Base-by-base conservation (phyloP, 2,113 vertebrate genomes). In the Bungarus multicinctus region DNA sequence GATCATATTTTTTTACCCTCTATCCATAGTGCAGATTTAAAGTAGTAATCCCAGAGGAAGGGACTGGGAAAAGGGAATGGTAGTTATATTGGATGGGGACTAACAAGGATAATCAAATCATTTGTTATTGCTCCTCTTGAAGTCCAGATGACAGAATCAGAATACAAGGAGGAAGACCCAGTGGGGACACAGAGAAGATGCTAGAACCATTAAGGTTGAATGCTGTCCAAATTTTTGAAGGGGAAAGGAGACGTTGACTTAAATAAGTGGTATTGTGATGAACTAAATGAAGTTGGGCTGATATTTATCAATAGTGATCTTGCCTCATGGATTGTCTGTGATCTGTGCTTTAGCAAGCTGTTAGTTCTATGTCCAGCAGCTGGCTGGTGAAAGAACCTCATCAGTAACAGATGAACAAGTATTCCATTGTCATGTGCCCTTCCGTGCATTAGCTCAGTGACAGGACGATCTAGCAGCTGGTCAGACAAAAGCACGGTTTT, bases 401-500 rank as follows among this genome's bases (percentile, higher is more conserved):
- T 94, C 91, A 95, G 69, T 92, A 94, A 85, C 5, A 7, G 74
- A 34, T 60, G 91, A 95, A 95, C 90, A 85, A 57, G 60, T 89
- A 94, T n/a, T 74, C 47, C 94, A 81, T 93, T 96, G 96, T 96
- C 93, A 96, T 90, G n/a, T 34, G 1, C 92, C 92, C 95, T 95
- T 92, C 95, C 94, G 60, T 27, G 47, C 54, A 93, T 95, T 92
- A 95, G 93, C 94, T 74, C 60, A 86, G 93, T n/a, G 94, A 96
- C 94, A 96, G 96, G 92, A 95, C 22, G 2, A 60, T 95, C 85
- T 91, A 96, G 95, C 96, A 97, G 95, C 96, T 97, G 96, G 54
- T 85, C 94, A 96, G 86, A 96, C 95, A 97, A 97, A 96, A 87
- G 94, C 93, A 93, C 93, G 94, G 92, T 97, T 97, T 89, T 92